Base-by-base conservation (phyloP, 2,888 invertebrate species). In the Drosophila acutilabella region DNA sequence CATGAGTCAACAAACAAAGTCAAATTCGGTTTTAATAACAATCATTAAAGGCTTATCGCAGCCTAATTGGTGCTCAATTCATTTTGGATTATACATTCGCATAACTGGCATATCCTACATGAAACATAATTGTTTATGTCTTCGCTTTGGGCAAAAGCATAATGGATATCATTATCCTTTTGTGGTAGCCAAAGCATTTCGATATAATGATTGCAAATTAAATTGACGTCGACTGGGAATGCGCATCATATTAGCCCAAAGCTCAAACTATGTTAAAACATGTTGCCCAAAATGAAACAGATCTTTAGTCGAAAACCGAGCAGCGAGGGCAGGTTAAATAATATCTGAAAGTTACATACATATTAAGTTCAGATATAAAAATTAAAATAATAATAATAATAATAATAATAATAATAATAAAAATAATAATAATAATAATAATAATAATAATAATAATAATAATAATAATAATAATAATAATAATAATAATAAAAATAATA, bases 151-250 rank as follows among this genome's bases (percentile, higher is more conserved):
- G 33, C 60, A 3, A 4, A 47, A 50, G 14, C 30, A 61, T 78
- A 80, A 83, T 71, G 84, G 69, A 64, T 50, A 57, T 65, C 74
- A 78, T 83, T 74, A 80, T 83, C 78, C 78, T 68, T 82, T 69
- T 72, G 66, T 68, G 64, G 81, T 68, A 69, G 81, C 83, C 65
- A 48, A 38, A 51, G 61, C 68, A 56, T 56, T 53, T 51, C 57
- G 40, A 56, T 61, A 64, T 78, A 78, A 75, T 78, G 68, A 75
- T 68, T 64, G 59, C 73, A 75, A 75, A 75, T 75, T 72, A 75
- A 78, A 76, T 71, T 57, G 70, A 57, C 14, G 58, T 54, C 51
- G 45, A 40, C 52, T 52, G 44, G 44, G 50, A 61, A 61, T 70
- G 56, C 47, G 38, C 36, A 54, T 64, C 52, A 54, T 48, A 44